Conservation (phyloP, 1,140 invertebrate species). For the Caenorhabditis briggsae region DNA sequence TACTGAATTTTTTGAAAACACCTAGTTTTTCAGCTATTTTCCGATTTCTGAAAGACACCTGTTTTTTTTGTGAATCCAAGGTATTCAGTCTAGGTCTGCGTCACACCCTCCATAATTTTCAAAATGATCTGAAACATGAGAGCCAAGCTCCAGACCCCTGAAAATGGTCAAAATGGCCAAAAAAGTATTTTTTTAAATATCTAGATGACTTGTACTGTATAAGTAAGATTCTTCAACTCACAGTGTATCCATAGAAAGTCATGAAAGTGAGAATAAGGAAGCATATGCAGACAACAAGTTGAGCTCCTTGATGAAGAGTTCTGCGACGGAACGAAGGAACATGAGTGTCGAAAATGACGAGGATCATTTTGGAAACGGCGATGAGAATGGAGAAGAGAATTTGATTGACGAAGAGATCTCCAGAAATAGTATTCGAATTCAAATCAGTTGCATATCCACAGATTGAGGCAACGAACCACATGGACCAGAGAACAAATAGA, state of each 20-base stretch:
- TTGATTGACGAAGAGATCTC: constrained; percentile 76
- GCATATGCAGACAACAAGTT: constrained; percentile 73
- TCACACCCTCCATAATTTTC: too few relatives aligned
- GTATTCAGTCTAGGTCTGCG: too few relatives aligned
- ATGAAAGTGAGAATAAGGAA: constrained; percentile 72
- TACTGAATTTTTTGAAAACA: too few relatives aligned
- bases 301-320: constrained; percentile 73
- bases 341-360: constrained; percentile 56
- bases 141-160: too few relatives aligned
- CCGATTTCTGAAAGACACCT: too few relatives aligned
- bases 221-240: constrained; percentile 36
- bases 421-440: constrained; percentile 73
- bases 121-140: too few relatives aligned
- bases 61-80: too few relatives aligned
- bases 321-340: constrained; percentile 72
- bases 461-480: constrained; percentile 74
- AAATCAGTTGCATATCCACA: constrained; percentile 77
- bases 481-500: constrained; percentile 68
- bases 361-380: constrained; percentile 73
- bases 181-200: too few relatives aligned
- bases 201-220: too few relatives aligned
- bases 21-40: too few relatives aligned
- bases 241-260: constrained; percentile 68
- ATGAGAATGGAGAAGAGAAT: constrained; percentile 76
- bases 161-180: too few relatives aligned